These are phyloP conservation scores for Cataglyphis rosenhaueri DNA, from an alignment of 2,888 invertebrate species.

Conservation along the genomic window DNA sequence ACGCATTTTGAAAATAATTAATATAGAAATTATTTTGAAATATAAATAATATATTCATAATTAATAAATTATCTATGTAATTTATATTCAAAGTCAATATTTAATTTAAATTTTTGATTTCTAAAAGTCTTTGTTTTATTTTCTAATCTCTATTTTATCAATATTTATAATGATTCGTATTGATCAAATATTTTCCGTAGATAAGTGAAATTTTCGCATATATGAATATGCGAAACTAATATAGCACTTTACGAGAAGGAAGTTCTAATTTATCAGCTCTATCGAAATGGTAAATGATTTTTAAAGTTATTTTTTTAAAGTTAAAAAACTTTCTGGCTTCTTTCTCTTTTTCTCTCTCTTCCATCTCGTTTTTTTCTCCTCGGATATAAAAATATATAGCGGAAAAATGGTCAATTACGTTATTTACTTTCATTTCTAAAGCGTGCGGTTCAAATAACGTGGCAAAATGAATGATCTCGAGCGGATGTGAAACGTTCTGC, in stretches of 20 bases:
- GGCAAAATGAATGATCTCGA: background rate
- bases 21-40: background rate
- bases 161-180: background rate
- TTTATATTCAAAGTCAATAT: background rate
- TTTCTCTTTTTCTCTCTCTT: background rate
- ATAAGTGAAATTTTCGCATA: background rate
- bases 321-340: background rate
- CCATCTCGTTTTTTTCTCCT: background rate
- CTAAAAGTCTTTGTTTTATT: background rate
- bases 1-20: background rate
- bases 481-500: constrained; percentile 7
- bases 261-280: background rate
- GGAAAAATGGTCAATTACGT: background rate
- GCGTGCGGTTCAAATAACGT: background rate
- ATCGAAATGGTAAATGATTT: background rate
- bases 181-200: background rate
- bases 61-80: background rate
- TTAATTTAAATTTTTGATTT: background rate
- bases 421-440: constrained; percentile 22
- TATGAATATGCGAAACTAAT: background rate
- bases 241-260: background rate
- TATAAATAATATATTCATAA: background rate
- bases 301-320: background rate
- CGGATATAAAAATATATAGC: background rate
- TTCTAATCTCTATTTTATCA: background rate